Percentiles rank a stretch among this genome's conserved stretches.
phyloP scores from a whole-genome alignment of 2,797 vertebrate genomes.

The Echiichthys vipera region DNA sequence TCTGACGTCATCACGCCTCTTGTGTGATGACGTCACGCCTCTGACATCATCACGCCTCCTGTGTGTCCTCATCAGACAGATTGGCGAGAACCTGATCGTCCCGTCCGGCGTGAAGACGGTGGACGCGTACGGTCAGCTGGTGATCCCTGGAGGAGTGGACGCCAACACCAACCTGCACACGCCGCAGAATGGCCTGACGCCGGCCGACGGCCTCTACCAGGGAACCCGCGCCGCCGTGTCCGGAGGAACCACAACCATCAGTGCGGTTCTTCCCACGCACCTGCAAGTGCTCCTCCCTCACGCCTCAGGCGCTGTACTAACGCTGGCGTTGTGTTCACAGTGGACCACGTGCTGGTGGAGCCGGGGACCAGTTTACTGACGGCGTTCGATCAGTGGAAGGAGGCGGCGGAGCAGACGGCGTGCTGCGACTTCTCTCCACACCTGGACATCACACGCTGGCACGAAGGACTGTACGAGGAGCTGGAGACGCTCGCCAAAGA shows the following conservation, averaged over 20 bases:
- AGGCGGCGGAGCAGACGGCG: slow-evolving; percentile 81
- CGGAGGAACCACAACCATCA: slow-evolving; percentile 95
- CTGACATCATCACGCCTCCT: slow-evolving; percentile 19
- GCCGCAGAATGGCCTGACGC: slow-evolving; percentile 83
- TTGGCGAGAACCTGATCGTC: slow-evolving; percentile 90
- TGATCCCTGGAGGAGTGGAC: slow-evolving; percentile 92
- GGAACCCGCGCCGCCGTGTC: slow-evolving; percentile 91
- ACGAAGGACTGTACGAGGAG: slow-evolving; percentile 91
- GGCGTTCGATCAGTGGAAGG: slow-evolving; percentile 89
- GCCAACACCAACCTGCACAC: slow-evolving; percentile 90
- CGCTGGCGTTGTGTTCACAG: slow-evolving; percentile 74
- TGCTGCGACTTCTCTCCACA: slow-evolving; percentile 95
- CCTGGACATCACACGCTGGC: slow-evolving; percentile 92
- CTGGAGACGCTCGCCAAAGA: slow-evolving; percentile 92
- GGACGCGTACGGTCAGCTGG: slow-evolving; percentile 89
- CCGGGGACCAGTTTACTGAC: slow-evolving; percentile 85
- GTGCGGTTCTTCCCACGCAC: slow-evolving; percentile 42
- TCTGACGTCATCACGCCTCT: background rate
- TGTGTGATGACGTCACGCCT: background rate
- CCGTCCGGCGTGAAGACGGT: slow-evolving; percentile 84
- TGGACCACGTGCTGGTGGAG: slow-evolving; percentile 92
- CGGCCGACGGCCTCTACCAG: slow-evolving; percentile 89
- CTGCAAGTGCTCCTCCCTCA: no score
- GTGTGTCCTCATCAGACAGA: slow-evolving; percentile 84
- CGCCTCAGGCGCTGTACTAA: no score